A percentile compares a stretch with the other conserved stretches of the same genome.
phyloP scores from a whole-genome alignment of 2,113 vertebrate species.

The Paramormyrops kingsleyae region DNA sequence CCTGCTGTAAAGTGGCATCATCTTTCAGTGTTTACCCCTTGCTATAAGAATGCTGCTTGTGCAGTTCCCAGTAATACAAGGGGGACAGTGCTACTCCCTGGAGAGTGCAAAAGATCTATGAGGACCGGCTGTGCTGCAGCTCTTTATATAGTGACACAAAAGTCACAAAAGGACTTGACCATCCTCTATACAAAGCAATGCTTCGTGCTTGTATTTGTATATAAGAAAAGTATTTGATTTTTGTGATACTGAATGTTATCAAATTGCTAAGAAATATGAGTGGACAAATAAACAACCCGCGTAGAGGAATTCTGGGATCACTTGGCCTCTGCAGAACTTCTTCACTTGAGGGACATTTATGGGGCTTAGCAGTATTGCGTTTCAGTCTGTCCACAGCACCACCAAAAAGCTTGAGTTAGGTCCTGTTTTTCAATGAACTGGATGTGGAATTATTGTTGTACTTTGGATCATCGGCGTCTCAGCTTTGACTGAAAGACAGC shows the following conservation, averaged over 20 bases:
- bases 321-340: neutral
- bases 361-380: neutral
- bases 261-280: neutral
- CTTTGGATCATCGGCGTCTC: neutral
- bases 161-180: neutral
- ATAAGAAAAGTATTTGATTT: neutral
- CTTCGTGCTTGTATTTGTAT: neutral
- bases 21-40: neutral
- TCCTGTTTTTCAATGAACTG: neutral
- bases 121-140: neutral
- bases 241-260: neutral
- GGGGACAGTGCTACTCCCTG: neutral
- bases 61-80: neutral
- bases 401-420: neutral
- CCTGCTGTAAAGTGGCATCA: neutral
- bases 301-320: neutral
- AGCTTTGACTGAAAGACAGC: neutral
- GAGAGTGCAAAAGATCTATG: neutral
- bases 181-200: neutral
- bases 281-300: neutral
- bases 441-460: neutral
- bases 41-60: neutral
- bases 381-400: neutral
- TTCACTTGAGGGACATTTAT: neutral
- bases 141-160: neutral